Evolutionary conservation across 2,113 vertebrate species (phyloP).

Genomic region (Nyctereutes procyonoides): DNA sequence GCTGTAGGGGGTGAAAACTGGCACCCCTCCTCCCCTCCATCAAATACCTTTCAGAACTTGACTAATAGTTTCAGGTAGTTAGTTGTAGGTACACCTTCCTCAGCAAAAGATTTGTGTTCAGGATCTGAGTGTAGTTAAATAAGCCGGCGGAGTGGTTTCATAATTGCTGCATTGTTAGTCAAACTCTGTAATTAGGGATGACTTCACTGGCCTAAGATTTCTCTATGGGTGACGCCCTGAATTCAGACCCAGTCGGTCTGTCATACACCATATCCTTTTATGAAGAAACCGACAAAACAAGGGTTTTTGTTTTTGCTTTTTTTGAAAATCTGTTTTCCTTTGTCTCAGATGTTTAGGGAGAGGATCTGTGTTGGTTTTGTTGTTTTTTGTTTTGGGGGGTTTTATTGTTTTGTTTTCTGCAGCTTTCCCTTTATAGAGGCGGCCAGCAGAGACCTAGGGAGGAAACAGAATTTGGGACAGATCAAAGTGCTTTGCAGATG

Average conservation of each 20-base stretch:
- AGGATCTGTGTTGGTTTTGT: neutral
- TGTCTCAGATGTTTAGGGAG: constrained; percentile 54
- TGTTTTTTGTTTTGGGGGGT: neutral
- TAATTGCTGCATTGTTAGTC: constrained; percentile 81
- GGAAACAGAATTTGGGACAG: neutral
- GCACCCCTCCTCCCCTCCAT: neutral
- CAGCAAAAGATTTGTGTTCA: constrained; percentile 62
- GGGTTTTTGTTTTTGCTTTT: constrained; percentile 70
- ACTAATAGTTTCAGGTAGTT: constrained; percentile 77
- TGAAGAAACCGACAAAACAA: constrained; percentile 71
- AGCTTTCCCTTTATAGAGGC: constrained; percentile 17
- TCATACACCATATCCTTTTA: constrained; percentile 75
- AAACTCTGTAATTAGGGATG: constrained; percentile 79
- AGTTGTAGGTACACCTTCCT: constrained; percentile 62
- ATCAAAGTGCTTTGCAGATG: constrained; percentile 36
- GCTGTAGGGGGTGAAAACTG: constrained; percentile 47
- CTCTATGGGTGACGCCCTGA: constrained; percentile 82
- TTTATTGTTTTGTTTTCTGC: neutral
- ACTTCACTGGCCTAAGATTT: constrained; percentile 82
- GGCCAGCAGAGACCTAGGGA: neutral
- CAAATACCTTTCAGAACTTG: constrained; percentile 62
- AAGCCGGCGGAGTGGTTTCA: constrained; percentile 70
- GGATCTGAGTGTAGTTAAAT: constrained; percentile 66
- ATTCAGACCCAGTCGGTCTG: constrained; percentile 57
- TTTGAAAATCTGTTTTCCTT: constrained; percentile 71